Conservation (phyloP, 2,888 invertebrate species). For the Tolmerus cingulatus region DNA sequence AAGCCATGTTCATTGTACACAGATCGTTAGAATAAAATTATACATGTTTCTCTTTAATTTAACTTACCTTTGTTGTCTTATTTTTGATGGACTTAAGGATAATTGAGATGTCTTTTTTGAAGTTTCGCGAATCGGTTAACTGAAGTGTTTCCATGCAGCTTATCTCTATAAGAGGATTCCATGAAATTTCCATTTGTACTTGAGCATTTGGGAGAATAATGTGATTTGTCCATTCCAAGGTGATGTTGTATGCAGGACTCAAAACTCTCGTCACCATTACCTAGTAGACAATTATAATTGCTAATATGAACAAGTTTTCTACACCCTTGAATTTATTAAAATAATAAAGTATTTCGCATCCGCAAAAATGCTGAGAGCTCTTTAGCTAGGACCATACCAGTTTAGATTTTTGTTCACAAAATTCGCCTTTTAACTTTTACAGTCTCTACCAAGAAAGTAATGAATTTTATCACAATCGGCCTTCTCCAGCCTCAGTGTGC, state of each 20-base stretch:
- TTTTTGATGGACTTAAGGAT: conserved; percentile 68
- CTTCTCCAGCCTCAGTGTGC: too few relatives aligned
- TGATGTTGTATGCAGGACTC: conserved; percentile 67
- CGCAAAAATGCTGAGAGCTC: too few relatives aligned
- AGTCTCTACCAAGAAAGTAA: too few relatives aligned
- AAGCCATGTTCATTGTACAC: not conserved
- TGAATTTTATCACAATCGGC: too few relatives aligned
- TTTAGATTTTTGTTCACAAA: too few relatives aligned
- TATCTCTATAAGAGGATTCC: conserved; percentile 71
- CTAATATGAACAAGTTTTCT: too few relatives aligned
- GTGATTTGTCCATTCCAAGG: conserved; percentile 67
- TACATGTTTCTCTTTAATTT: too few relatives aligned
- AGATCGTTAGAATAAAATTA: not conserved
- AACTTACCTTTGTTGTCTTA: conserved; percentile 23
- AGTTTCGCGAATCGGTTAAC: conserved; percentile 70
- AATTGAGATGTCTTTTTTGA: conserved; percentile 73
- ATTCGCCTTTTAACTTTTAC: too few relatives aligned
- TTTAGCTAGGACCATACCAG: too few relatives aligned
- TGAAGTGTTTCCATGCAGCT: conserved; percentile 71
- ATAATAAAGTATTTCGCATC: too few relatives aligned
- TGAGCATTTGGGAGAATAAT: conserved; percentile 67
- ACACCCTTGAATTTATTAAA: too few relatives aligned
- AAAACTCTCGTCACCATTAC: conserved; percentile 66
- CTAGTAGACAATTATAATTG: conserved; percentile 58
- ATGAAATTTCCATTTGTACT: conserved; percentile 68